A percentile compares a stretch with the other conserved stretches of the same genome.
Conservation (phyloP, 2,797 vertebrate species). For the Acanthurus tractus region DNA sequence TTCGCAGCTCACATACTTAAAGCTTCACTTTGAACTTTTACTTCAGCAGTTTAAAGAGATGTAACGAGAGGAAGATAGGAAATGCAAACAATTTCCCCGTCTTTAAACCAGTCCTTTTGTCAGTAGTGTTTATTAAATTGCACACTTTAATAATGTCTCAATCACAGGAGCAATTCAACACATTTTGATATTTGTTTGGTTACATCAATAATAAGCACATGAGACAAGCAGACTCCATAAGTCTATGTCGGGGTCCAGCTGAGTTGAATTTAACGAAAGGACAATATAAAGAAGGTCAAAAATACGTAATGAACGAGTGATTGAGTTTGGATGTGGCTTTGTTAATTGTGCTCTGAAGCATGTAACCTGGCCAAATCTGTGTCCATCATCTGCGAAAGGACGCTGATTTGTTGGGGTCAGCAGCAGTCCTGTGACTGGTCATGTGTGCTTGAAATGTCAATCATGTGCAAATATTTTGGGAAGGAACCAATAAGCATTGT, state of each 20-base stretch:
- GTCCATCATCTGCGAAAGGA: constrained; percentile 42
- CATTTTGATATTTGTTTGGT: neutral
- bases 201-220: neutral
- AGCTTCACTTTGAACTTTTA: constrained; percentile 62
- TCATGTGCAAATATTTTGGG: constrained; percentile 83
- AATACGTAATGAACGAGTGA: constrained; percentile 27
- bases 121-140: neutral
- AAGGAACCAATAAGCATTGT: constrained; percentile 79
- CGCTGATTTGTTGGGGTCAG: constrained; percentile 60
- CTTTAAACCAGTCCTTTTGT: constrained; percentile 29
- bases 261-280: neutral
- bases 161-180: neutral
- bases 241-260: neutral
- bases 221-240: constrained; percentile 1
- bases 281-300: constrained; percentile 35
- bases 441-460: constrained; percentile 81
- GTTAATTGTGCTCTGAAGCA: constrained; percentile 65
- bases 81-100: constrained; percentile 5
- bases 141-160: neutral
- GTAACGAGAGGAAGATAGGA: constrained; percentile 39
- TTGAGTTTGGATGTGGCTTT: constrained; percentile 46
- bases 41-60: constrained; percentile 27
- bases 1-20: constrained; percentile 43
- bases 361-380: constrained; percentile 51
- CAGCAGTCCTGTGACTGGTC: constrained; percentile 78